Conservation (phyloP, 2,888 invertebrate species). For the Pomacea canaliculata region DNA sequence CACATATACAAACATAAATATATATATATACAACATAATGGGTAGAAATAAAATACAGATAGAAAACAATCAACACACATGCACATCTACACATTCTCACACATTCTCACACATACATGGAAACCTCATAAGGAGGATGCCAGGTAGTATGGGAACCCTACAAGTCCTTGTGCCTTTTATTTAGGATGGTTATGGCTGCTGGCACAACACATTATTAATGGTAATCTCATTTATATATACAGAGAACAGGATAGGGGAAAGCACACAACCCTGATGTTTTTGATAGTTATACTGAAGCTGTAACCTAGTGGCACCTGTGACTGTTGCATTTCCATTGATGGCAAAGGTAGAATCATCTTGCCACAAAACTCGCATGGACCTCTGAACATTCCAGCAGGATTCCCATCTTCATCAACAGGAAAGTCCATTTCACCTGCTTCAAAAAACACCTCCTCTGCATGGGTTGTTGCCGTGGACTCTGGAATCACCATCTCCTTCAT, state of each 20-base stretch:
- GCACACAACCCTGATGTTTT: too few relatives aligned
- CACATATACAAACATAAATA: too few relatives aligned
- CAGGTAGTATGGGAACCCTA: too few relatives aligned
- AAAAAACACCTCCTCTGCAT: neutral
- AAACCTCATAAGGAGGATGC: too few relatives aligned
- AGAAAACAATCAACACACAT: neutral
- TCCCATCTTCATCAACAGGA: conserved; percentile 42
- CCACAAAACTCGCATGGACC: conserved; percentile 67
- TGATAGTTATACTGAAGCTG: too few relatives aligned
- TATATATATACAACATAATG: too few relatives aligned
- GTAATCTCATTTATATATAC: too few relatives aligned
- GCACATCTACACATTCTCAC: neutral
- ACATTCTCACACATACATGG: neutral
- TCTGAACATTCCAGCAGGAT: conserved; percentile 49
- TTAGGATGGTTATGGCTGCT: too few relatives aligned
- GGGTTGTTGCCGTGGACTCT: conserved; percentile 33
- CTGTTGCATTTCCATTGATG: conserved; percentile 62
- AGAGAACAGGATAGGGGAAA: too few relatives aligned
- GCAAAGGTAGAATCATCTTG: conserved; percentile 51
- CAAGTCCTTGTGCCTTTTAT: too few relatives aligned
- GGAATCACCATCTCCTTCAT: conserved; percentile 41
- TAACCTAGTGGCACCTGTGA: neutral
- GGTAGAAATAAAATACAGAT: neutral
- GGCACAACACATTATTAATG: too few relatives aligned
- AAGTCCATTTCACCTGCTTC: conserved; percentile 5